A percentile compares a stretch with the other conserved stretches of the same genome.
Conservation (phyloP, 2,113 vertebrate genomes). For the Perca fluviatilis region DNA sequence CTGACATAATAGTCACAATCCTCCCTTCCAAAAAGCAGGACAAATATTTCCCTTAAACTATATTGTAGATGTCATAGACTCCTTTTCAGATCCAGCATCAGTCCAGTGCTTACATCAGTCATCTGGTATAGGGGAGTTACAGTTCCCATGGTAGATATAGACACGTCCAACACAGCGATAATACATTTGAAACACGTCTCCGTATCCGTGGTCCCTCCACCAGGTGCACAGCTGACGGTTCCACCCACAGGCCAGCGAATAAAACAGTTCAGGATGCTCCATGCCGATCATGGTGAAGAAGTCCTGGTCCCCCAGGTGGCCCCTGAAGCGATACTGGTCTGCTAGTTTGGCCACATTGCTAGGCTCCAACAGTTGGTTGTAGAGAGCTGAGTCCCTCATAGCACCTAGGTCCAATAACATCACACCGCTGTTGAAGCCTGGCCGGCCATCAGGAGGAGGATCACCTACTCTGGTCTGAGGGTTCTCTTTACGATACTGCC, state of each 20-base stretch:
- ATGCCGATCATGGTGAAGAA: conserved; percentile 98
- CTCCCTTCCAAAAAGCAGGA: neutral
- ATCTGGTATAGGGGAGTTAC: conserved; percentile 92
- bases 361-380: conserved; percentile 90
- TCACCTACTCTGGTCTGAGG: conserved; percentile 90
- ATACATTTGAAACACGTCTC: conserved; percentile 91
- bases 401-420: conserved; percentile 92
- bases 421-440: conserved; percentile 97
- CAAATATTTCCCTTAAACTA: neutral
- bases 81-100: neutral
- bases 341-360: conserved; percentile 87
- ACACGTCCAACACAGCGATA: conserved; percentile 91
- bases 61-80: neutral
- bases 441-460: conserved; percentile 91
- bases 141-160: conserved; percentile 96
- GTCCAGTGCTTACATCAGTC: conserved; percentile 78
- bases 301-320: conserved; percentile 98
- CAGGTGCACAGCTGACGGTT: conserved; percentile 98
- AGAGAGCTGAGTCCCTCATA: conserved; percentile 92
- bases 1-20: neutral
- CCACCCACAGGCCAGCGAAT: conserved; percentile 92
- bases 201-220: conserved; percentile 97
- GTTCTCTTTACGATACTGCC: conserved; percentile 97
- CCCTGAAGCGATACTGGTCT: conserved; percentile 92
- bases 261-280: conserved; percentile 94